Percentiles rank a stretch among this genome's conserved stretches.
These are phyloP conservation scores for Eutolmus rufibarbis DNA, from an alignment of 2,888 invertebrate genomes.

Conservation along the genomic window DNA sequence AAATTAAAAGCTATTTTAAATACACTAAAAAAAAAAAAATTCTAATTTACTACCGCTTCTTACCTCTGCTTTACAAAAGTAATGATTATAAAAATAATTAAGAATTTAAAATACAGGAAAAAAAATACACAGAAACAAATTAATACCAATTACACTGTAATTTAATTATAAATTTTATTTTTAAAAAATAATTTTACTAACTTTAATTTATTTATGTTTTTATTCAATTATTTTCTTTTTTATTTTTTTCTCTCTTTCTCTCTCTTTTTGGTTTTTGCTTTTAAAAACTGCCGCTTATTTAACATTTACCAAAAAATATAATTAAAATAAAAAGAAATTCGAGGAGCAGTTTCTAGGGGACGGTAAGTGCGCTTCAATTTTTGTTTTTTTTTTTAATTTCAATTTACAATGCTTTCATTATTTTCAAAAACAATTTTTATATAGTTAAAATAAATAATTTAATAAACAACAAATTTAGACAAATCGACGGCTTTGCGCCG, in stretches of 20 bases:
- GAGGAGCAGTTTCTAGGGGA: background rate
- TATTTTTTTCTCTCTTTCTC: background rate
- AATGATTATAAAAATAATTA: background rate
- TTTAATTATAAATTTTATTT: background rate
- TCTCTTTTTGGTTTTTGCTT: conserved; percentile 12
- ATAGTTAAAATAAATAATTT: background rate
- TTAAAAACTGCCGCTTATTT: conserved; percentile 8
- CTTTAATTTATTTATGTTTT: background rate
- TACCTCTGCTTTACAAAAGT: background rate
- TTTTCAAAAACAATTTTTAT: background rate
- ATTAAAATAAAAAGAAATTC: background rate
- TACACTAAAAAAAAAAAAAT: background rate
- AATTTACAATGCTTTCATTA: background rate
- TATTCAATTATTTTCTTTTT: background rate
- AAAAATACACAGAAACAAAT: background rate
- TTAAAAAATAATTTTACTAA: background rate
- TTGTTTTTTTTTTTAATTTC: background rate
- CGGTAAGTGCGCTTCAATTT: conserved; percentile 13
- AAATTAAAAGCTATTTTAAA: background rate
- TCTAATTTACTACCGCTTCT: background rate
- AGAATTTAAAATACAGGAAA: background rate
- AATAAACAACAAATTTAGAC: conserved; percentile 67
- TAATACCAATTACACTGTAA: background rate
- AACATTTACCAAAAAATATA: background rate
- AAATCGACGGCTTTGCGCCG: conserved; percentile 97